These are phyloP conservation scores for Melieria picta DNA, from an alignment of 2,888 invertebrate species.

Conservation along the genomic window DNA sequence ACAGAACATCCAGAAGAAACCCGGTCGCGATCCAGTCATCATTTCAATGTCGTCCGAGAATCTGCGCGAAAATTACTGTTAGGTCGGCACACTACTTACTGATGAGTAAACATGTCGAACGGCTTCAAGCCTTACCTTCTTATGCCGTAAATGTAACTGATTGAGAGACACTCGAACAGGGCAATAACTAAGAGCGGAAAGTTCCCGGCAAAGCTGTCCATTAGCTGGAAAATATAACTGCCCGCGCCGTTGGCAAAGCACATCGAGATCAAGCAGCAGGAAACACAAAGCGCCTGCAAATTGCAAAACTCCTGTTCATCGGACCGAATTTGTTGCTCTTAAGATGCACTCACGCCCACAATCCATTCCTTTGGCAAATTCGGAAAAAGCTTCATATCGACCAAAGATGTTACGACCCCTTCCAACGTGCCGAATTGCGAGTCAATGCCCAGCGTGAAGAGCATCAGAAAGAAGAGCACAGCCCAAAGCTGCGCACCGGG, in stretches of 20 bases:
- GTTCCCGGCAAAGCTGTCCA: constrained; percentile 94
- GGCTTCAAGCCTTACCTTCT: constrained; percentile 72
- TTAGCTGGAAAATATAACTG: constrained; percentile 91
- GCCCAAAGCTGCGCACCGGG: constrained; percentile 97
- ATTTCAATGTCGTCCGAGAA: constrained; percentile 94
- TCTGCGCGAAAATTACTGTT: constrained; percentile 65
- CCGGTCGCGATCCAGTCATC: constrained; percentile 92
- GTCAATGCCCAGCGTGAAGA: constrained; percentile 95
- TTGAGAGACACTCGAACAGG: constrained; percentile 90
- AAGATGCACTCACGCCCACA: constrained; percentile 71
- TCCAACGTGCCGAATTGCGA: constrained; percentile 96
- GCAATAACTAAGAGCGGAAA: constrained; percentile 93
- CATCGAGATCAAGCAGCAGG: constrained; percentile 88
- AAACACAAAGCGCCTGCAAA: constrained; percentile 72
- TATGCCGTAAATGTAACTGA: constrained; percentile 93
- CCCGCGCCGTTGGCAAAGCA: constrained; percentile 92
- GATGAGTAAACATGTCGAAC: too few species aligned
- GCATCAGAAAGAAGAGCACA: constrained; percentile 94
- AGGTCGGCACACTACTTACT: too few species aligned
- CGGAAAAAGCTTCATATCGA: constrained; percentile 94
- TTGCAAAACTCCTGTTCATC: neutral
- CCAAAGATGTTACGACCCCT: constrained; percentile 94
- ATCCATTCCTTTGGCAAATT: constrained; percentile 89
- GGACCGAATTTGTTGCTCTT: neutral
- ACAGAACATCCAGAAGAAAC: constrained; percentile 90